Base-by-base conservation (phyloP, 2,888 invertebrate species). In the Podotricha telesiphe region DNA sequence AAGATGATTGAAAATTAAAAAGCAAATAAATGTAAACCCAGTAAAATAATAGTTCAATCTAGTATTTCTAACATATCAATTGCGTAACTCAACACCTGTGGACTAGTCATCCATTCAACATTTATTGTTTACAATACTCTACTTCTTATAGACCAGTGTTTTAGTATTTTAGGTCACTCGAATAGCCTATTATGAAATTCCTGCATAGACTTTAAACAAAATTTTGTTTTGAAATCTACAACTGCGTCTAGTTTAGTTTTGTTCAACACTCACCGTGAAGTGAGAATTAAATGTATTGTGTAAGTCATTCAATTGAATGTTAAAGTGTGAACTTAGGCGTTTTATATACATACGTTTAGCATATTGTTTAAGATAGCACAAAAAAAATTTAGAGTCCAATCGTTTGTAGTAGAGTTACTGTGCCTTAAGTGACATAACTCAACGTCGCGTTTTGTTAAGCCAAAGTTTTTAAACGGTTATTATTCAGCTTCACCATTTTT, bases 1-100 rank as follows among this genome's bases (percentile, higher is more conserved):
- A n/a, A n/a, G n/a, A n/a, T n/a, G n/a, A n/a, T n/a, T n/a, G n/a
- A n/a, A n/a, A n/a, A n/a, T n/a, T n/a, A n/a, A n/a, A n/a, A n/a
- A 37, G 8, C 3, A 37, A 37, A 37, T 8, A 4, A 1, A 37
- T 37, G 1, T n/a, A 61, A 17, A 51, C n/a, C 13, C 7, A 48
- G 48, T 19, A 47, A 48, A 62, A 62, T 28, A n/a, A 34, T 45
- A 8, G 17, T 20, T 34, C 13, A 62, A 28, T 17, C 34, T 50
- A 37, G 15, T 62, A 50, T 62, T 37, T 37, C 62, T 17, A 8
- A 7, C 19, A 11, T 50, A 47, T 50, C 48, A 59, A 19, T 67
- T 67, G 53, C 68, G 71, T 69, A 75, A 74, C 70, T 40, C 13
- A 64, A 55, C 79, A 79, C 78, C 79, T 79, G 79, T 69, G 68